Percentiles rank a stretch among this genome's conserved stretches.
phyloP scores from a whole-genome alignment of 2,797 vertebrate genomes.

The Lepilemur ruficaudatus region DNA sequence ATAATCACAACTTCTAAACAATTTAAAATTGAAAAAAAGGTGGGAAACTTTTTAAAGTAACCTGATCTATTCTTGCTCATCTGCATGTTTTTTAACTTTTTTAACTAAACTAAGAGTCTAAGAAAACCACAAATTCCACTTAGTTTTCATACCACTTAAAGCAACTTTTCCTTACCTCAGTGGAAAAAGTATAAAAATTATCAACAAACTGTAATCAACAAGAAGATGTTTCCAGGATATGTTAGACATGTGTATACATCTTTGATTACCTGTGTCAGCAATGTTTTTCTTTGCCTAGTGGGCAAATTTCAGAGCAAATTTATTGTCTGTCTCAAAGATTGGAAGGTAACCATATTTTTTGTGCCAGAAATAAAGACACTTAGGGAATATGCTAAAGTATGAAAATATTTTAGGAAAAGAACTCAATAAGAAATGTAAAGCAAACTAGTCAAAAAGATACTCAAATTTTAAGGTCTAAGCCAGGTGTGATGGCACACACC shows the following conservation, averaged over 20 bases:
- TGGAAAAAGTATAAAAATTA: background rate
- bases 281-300: conserved; percentile 8
- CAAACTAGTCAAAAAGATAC: background rate
- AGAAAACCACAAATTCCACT: background rate
- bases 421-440: background rate
- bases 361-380: background rate
- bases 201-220: background rate
- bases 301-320: conserved; percentile 20
- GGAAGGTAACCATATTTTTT: background rate
- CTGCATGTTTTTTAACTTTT: background rate
- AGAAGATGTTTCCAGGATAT: background rate
- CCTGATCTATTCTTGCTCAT: background rate
- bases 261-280: conserved; percentile 31
- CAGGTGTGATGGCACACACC: background rate
- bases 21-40: background rate
- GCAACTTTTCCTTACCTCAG: background rate
- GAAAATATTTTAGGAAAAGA: background rate
- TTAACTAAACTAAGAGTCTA: background rate
- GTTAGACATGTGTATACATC: background rate
- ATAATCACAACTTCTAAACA: background rate
- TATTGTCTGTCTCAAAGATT: background rate
- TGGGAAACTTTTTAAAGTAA: background rate
- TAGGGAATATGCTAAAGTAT: background rate
- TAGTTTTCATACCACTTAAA: background rate
- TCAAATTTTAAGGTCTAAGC: background rate